Evolutionary conservation across 2,113 vertebrate species (phyloP), one percentile per base, ranked within the genome.

Genomic region (Cairina moschata): DNA sequence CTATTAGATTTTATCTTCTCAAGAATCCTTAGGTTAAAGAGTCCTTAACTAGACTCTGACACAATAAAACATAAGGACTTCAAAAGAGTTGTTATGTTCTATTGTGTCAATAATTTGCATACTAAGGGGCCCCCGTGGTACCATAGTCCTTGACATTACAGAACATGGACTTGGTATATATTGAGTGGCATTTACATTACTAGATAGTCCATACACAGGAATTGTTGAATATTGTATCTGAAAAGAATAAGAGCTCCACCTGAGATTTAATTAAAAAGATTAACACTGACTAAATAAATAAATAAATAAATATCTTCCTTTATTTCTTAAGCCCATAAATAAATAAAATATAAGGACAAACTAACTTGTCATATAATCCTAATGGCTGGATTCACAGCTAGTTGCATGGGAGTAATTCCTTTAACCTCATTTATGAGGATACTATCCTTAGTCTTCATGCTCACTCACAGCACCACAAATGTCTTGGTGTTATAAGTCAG

Each of bases 1-100:
- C 95, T 91, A 92, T 98, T 96, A 96, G 62, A 80, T 96, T 98
- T 97, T 98, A 98, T 97, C 97, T 97, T 95, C 94, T 96, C 96
- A 95, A 93, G 95, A 95, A 97, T 96, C 84, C 92, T 97, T 92
- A 95, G 96, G 97, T 98, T 98, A 97, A 97, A 97, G 93, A 97
- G 94, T 95, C 97, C 88, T 97, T 84, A 22, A 94, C 29, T 26
- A 98, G 95, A 97, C 89, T 89, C 95, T 97, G 96, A 94, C 88
- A 97, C 95, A 97, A 97, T 98, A 97, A 98, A 97, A 96, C 78
- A 91, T 97, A 97, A 97, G 5, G 78, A 97, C 96, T 97, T 91
- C 83, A 92, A 90, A 96, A 96, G 95, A 97, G 85, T 96, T 97
- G 85, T 91, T 95, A 62, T 91, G 96, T 96, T 83, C 93, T 97